Evolutionary conservation across 2,113 vertebrate species (phyloP), one percentile per base, ranked within the genome.

Genomic region (Passer domesticus): DNA sequence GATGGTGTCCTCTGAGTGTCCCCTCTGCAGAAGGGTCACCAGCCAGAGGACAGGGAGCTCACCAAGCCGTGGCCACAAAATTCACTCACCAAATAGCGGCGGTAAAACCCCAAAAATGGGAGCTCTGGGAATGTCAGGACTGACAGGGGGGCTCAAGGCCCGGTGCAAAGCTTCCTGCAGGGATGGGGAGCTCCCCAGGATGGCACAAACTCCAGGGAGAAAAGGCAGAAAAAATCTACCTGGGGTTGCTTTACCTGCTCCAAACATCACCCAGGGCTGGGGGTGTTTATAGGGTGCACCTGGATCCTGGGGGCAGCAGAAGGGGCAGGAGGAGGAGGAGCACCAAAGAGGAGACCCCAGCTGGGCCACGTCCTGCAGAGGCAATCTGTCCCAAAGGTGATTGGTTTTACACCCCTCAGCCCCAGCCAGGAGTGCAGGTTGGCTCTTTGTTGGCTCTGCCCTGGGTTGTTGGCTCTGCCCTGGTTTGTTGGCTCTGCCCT

Each of bases 61-160:
- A 3, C 5, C 46, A 22, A 27, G 33, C 39, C 0, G 1, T 27
- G 43, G 19, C 33, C 56, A 14, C 27, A 8, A 14, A 0, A 2
- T 44, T 46, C 46, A 13, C 4, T 4, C 52, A 22, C 7, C 43
- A 23, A 35, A 8, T 13, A 43, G 27, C 23, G n/a, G n/a, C n/a
- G 41, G 11, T 28, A 33, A n/a, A 30, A 23, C 9, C 39, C 35
- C 44, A 2, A 7, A 11, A 62, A 13, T 1, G 33, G 22, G 59
- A 73, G 53, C 43, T 68, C 59, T 8, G 15, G 10, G 19, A 66
- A 4, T 49, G 37, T n/a, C 58, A 31, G 47, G 25, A 23, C 27
- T 5, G 13, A 8, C 8, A 0, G 1, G 15, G 24, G 21, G 8
- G 30, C 15, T 78, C 31, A 22, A 50, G 66, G 78, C 21, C 41